Evolutionary conservation across 2,888 invertebrate species (phyloP).

Genomic region (Xestia sexstrigata): DNA sequence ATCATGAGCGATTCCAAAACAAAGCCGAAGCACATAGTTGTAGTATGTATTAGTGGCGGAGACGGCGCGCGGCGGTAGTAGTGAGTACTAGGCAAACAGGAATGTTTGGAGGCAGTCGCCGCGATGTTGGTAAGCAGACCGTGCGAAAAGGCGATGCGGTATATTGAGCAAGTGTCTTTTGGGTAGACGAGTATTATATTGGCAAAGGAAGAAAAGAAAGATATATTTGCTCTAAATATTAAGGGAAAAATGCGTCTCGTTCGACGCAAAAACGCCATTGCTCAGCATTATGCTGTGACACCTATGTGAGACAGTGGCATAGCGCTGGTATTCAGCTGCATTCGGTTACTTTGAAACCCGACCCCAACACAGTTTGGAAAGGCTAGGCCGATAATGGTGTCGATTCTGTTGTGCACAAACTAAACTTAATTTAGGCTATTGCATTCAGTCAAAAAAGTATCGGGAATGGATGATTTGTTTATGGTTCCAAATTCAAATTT

Average conservation of each 20-base stretch:
- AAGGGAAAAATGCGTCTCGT: background rate
- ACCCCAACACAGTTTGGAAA: too few relatives aligned
- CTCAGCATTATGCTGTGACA: background rate
- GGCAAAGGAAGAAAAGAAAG: background rate
- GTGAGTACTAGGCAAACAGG: conserved; percentile 66
- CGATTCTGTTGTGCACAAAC: too few relatives aligned
- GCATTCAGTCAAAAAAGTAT: too few relatives aligned
- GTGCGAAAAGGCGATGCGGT: conserved; percentile 55
- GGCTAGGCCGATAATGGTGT: too few relatives aligned
- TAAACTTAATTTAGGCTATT: too few relatives aligned
- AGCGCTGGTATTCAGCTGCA: background rate
- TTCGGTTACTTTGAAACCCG: background rate
- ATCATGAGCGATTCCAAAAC: conserved; percentile 26
- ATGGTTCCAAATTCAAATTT: too few relatives aligned
- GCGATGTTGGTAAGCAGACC: conserved; percentile 53
- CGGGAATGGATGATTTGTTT: too few relatives aligned
- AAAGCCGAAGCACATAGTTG: conserved; percentile 27
- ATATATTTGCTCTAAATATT: background rate
- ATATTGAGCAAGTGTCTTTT: conserved; percentile 5
- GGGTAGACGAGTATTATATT: background rate
- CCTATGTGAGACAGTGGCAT: background rate
- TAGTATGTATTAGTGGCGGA: conserved; percentile 35
- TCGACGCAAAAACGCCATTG: background rate
- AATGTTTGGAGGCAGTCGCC: conserved; percentile 65
- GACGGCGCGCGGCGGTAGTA: conserved; percentile 14